Evolutionary conservation across 2,797 vertebrate species (phyloP), one percentile per base, ranked within the genome.

Genomic region (Peromyscus attwateri): DNA sequence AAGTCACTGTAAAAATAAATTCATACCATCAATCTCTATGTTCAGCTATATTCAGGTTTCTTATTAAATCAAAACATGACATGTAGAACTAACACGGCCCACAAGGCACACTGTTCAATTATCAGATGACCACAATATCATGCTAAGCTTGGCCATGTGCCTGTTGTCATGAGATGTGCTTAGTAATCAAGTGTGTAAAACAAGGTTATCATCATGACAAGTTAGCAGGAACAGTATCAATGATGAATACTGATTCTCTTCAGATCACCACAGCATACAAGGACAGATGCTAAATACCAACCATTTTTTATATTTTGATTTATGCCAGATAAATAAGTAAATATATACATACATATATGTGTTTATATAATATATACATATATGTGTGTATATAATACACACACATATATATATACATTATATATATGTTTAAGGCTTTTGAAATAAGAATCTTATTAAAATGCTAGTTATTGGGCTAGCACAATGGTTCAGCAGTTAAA

Each of bases 51-150:
- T n/a, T 95, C 81, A 52, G 12, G 70, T 96, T 94, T 94, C 60
- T 90, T 93, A 29, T 85, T 96, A 93, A 96, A 87, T 96, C 17
- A 89, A 95, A 96, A 94, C 76, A 82, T n/a, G 40, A 92, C 19
- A 62, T 55, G 29, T 2, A 75, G 17, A 40, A 62, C 37, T 84
- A 93, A 34, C 5, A 62, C 5, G 3, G 31, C 64, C 57, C 3
- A 57, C 17, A 62, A 91, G 6, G 52, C 37, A 0, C 23, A 62
- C 12, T 49, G 7, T 49, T 29, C 46, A 83, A 13, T 1, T 64
- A 11, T 96, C 29, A 84, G 43, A 88, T 80, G 62, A 87, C 43
- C 89, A 90, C 21, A 92, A 6, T 95, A 89, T 96, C 46, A 96
- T 87, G 27, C 10, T 60, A 77, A 82, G 23, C 16, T 64, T 82